A percentile compares a stretch with the other conserved stretches of the same genome.
Conservation (phyloP, 2,888 invertebrate species). For the Chrysolina oricalcia region DNA sequence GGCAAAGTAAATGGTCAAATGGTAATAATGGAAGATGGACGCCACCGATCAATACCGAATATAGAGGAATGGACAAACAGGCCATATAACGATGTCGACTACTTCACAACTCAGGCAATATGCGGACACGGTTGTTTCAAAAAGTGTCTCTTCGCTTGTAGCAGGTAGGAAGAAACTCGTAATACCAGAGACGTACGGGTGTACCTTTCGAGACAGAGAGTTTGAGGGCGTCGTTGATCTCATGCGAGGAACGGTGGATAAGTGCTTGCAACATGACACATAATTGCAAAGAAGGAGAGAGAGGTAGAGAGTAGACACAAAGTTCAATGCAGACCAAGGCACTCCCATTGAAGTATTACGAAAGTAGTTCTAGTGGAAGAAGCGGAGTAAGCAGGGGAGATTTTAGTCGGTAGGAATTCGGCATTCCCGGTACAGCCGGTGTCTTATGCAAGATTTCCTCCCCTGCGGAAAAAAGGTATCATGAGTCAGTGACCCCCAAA, state of each 20-base stretch:
- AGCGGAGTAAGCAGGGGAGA: slow-evolving; percentile 16
- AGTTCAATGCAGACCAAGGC: not conserved
- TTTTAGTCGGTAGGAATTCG: too few relatives aligned
- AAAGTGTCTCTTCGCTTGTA: slow-evolving; percentile 16
- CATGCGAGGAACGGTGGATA: slow-evolving; percentile 12
- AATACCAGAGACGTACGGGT: not conserved
- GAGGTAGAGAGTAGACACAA: not conserved
- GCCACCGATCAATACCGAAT: slow-evolving; percentile 13
- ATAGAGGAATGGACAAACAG: not conserved
- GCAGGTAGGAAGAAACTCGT: not conserved
- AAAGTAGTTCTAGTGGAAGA: too few relatives aligned
- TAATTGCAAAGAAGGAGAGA: slow-evolving; percentile 25
- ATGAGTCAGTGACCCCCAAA: too few relatives aligned
- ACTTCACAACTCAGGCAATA: slow-evolving; percentile 27
- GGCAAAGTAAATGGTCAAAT: slow-evolving; percentile 20
- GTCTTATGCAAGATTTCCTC: too few relatives aligned
- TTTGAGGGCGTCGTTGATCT: slow-evolving; percentile 19
- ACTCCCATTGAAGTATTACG: slow-evolving; percentile 7
- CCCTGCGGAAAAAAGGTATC: too few relatives aligned
- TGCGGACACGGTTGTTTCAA: slow-evolving; percentile 30
- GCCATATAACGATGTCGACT: slow-evolving; percentile 14
- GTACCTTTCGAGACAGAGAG: not conserved
- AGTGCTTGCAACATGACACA: not conserved
- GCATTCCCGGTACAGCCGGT: too few relatives aligned
- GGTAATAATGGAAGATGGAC: slow-evolving; percentile 28